Percentiles rank a stretch among this genome's conserved stretches.
phyloP scores from a whole-genome alignment of 92 coral and sea anemone species.

The Bergia sp. region DNA sequence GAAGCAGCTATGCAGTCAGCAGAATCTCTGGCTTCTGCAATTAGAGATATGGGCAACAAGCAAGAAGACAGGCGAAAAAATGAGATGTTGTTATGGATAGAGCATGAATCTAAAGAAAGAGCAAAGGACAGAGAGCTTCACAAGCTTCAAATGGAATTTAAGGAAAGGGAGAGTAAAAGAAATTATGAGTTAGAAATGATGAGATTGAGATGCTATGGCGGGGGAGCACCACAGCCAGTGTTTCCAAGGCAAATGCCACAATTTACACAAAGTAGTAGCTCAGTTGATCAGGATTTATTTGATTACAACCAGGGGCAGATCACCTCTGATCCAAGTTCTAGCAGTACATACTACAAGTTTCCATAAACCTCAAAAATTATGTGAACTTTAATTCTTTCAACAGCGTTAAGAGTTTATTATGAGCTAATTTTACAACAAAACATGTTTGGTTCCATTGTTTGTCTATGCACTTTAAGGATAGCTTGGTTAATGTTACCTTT shows the following conservation, averaged over 20 bases:
- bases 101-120: neutral
- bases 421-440: no score
- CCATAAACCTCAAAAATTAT: neutral
- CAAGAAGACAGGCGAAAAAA: conserved; percentile 3
- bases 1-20: conserved; percentile 15
- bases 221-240: no score
- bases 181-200: neutral
- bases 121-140: neutral
- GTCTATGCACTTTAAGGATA: no score
- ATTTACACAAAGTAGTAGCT: no score
- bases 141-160: neutral
- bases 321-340: no score
- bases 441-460: no score
- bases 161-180: neutral
- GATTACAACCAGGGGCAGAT: no score
- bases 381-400: no score
- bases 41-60: conserved; percentile 2
- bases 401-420: neutral
- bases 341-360: neutral
- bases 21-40: conserved; percentile 15
- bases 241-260: neutral
- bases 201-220: neutral
- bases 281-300: no score
- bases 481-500: no score
- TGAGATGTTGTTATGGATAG: neutral